A percentile compares a stretch with the other conserved stretches of the same genome.
phyloP scores from a whole-genome alignment of 1,140 invertebrate genomes.

The Drosophila virilis region DNA sequence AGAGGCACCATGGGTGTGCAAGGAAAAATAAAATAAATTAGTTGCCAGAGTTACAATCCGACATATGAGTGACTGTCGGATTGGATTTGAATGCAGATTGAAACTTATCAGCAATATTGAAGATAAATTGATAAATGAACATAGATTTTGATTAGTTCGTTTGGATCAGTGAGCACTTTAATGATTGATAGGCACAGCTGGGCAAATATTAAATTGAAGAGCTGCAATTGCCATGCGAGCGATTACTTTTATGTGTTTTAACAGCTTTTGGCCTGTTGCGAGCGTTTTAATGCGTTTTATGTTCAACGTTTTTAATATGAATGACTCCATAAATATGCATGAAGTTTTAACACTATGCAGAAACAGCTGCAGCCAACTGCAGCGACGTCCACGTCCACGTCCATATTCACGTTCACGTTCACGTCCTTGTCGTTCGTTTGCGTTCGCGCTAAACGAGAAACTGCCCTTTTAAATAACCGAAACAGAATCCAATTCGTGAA shows the following conservation, averaged over 20 bases:
- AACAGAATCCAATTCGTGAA: slow-evolving; percentile 64
- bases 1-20: neutral
- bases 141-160: slow-evolving; percentile 17
- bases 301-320: slow-evolving; percentile 75
- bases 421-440: neutral
- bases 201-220: slow-evolving; percentile 21
- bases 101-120: slow-evolving; percentile 5
- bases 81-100: slow-evolving; percentile 19
- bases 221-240: slow-evolving; percentile 33
- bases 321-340: slow-evolving; percentile 82
- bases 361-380: slow-evolving; percentile 62
- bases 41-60: slow-evolving; percentile 41
- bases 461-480: slow-evolving; percentile 76
- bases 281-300: slow-evolving; percentile 76
- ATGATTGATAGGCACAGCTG: slow-evolving; percentile 15
- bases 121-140: slow-evolving; percentile 19
- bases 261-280: slow-evolving; percentile 27
- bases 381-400: neutral
- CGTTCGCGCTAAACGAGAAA: slow-evolving; percentile 54
- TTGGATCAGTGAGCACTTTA: neutral
- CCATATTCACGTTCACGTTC: neutral
- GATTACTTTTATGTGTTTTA: slow-evolving; percentile 39
- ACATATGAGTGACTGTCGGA: slow-evolving; percentile 47
- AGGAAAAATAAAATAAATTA: slow-evolving; percentile 48
- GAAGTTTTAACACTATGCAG: slow-evolving; percentile 81